phyloP scores from a whole-genome alignment of 2,113 vertebrate species.

The Tauraco erythrolophus region DNA sequence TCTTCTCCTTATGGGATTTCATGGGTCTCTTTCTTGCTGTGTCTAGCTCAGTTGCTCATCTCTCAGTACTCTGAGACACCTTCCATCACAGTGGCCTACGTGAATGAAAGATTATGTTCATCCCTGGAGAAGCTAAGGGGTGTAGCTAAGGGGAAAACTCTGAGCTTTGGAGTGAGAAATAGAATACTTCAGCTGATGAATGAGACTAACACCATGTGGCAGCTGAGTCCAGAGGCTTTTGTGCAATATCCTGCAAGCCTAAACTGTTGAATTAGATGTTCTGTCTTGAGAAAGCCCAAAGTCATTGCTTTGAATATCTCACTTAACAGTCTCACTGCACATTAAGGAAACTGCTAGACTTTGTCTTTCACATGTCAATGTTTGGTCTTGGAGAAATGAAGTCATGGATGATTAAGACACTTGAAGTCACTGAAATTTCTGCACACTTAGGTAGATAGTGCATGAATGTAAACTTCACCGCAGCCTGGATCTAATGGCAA shows the following conservation, averaged over 20 bases:
- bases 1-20: not conserved
- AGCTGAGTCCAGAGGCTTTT: constrained; percentile 39
- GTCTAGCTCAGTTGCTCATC: not conserved
- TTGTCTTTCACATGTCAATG: constrained; percentile 1
- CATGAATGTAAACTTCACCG: not conserved
- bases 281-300: constrained; percentile 41
- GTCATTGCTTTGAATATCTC: constrained; percentile 62
- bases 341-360: constrained; percentile 23
- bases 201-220: constrained; percentile 48
- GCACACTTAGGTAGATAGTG: not conserved
- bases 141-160: not conserved
- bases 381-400: constrained; percentile 11
- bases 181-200: constrained; percentile 41
- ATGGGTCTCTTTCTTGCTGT: not conserved
- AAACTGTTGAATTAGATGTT: constrained; percentile 51
- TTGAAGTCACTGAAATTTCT: constrained; percentile 1
- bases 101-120: not conserved
- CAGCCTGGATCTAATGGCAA: not conserved
- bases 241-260: constrained; percentile 9
- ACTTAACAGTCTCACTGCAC: constrained; percentile 48
- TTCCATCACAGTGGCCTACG: not conserved
- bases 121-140: not conserved
- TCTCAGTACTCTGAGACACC: not conserved
- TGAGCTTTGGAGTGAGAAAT: constrained; percentile 6
- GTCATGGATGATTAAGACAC: not conserved